Conservation (phyloP, 2,888 invertebrate genomes). For the Lepidocyrtoides sp. region DNA sequence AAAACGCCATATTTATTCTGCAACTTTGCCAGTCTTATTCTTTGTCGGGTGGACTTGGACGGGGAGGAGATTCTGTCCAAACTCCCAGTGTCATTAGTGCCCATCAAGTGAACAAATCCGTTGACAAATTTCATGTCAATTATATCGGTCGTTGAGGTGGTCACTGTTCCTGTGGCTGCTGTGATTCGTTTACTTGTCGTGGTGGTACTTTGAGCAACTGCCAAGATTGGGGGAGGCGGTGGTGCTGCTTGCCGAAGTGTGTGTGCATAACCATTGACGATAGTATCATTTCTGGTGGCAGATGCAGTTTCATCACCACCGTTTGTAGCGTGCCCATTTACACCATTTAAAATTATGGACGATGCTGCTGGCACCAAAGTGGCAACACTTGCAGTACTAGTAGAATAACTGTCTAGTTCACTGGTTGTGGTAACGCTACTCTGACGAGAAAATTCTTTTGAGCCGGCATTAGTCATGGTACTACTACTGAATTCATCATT, state of each 20-base stretch:
- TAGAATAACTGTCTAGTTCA: constrained; percentile 42
- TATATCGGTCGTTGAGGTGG: constrained; percentile 58
- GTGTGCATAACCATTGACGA: background rate
- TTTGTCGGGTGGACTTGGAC: constrained; percentile 70
- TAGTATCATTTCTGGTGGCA: background rate
- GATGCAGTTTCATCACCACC: background rate
- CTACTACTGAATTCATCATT: background rate
- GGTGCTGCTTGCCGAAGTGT: background rate
- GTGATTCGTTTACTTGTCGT: constrained; percentile 43
- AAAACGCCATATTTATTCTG: constrained; percentile 77
- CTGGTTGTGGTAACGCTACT: constrained; percentile 54
- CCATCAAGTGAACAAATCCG: constrained; percentile 71
- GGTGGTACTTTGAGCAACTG: constrained; percentile 67
- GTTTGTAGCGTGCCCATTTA: constrained; percentile 1
- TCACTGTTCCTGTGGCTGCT: constrained; percentile 17
- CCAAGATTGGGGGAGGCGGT: constrained; percentile 53
- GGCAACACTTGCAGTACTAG: constrained; percentile 9
- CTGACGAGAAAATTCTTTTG: constrained; percentile 60
- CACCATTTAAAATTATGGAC: constrained; percentile 17
- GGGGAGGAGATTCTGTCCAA: constrained; percentile 54
- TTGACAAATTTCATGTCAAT: constrained; percentile 78
- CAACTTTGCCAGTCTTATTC: constrained; percentile 73
- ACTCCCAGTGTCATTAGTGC: constrained; percentile 14
- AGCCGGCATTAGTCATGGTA: background rate
- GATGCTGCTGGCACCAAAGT: constrained; percentile 17